A percentile compares a stretch with the other conserved stretches of the same genome.
These are phyloP conservation scores for Pogonus chalceus DNA, from an alignment of 1,140 invertebrate species.

Conservation along the genomic window DNA sequence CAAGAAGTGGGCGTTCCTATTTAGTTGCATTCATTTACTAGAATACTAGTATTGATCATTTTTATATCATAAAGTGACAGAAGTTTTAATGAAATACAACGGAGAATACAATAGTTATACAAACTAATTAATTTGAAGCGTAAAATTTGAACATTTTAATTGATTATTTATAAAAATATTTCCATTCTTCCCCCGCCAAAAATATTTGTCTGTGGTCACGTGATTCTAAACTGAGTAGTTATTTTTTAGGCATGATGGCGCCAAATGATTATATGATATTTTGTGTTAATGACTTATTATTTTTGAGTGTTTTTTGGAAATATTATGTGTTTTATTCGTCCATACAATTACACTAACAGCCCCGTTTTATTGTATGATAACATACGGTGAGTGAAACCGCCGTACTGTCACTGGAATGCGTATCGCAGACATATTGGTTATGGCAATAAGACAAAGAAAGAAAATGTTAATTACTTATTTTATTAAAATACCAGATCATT, in stretches of 20 bases:
- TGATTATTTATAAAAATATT: not conserved
- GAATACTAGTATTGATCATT: not conserved
- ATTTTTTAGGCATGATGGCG: constrained; percentile 50
- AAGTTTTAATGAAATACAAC: no score
- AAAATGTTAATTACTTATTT: constrained; percentile 11
- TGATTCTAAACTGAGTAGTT: constrained; percentile 36
- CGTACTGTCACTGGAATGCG: constrained; percentile 32
- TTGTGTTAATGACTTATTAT: constrained; percentile 37
- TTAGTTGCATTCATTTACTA: not conserved
- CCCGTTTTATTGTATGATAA: constrained; percentile 10
- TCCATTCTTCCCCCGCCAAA: constrained; percentile 24
- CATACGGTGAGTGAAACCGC: constrained; percentile 3
- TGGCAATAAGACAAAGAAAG: constrained; percentile 17
- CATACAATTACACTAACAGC: not conserved
- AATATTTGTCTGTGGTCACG: constrained; percentile 37
- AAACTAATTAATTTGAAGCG: not conserved
- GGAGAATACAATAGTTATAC: not conserved
- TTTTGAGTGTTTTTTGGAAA: constrained; percentile 21
- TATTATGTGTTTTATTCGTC: constrained; percentile 10
- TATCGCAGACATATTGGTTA: constrained; percentile 49
- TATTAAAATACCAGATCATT: constrained; percentile 11
- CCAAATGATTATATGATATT: constrained; percentile 43
- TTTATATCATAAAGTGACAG: not conserved
- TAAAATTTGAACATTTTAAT: not conserved
- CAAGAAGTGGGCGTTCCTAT: not conserved